Percentiles rank a stretch among this genome's conserved stretches.
These are phyloP conservation scores for Peromyscus eremicus DNA, from an alignment of 2,797 vertebrate species.

Conservation along the genomic window DNA sequence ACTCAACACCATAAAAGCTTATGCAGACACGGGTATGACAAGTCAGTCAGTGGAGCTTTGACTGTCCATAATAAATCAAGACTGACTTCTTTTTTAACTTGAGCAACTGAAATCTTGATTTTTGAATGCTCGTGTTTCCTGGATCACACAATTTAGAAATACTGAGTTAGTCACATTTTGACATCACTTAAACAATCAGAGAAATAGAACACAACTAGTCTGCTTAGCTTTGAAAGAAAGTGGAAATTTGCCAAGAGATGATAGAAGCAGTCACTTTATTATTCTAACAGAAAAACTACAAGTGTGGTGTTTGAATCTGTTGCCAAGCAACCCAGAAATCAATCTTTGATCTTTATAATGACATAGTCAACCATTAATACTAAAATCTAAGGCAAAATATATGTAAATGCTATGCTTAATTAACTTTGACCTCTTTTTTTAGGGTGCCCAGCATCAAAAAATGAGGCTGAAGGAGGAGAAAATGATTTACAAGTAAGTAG, in stretches of 20 bases:
- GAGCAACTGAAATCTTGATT: conserved; percentile 27
- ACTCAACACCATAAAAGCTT: not conserved
- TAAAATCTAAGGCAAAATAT: conserved; percentile 30
- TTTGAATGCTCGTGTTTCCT: not conserved
- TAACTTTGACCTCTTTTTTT: conserved; percentile 69
- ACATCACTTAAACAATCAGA: not conserved
- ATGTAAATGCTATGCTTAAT: conserved; percentile 36
- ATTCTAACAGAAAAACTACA: not conserved
- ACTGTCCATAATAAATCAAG: not conserved
- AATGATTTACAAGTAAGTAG: conserved; percentile 95
- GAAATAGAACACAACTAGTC: not conserved
- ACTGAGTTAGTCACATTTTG: not conserved
- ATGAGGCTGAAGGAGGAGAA: conserved; percentile 92
- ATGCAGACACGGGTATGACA: not conserved
- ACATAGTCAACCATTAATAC: not conserved
- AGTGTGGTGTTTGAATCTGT: not conserved
- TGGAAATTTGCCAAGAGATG: not conserved
- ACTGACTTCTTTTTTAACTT: conserved; percentile 19
- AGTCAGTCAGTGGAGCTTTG: not conserved
- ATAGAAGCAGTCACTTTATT: conserved; percentile 3
- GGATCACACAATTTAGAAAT: conserved; percentile 29
- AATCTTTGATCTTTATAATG: conserved; percentile 32
- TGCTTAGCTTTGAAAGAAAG: conserved; percentile 21
- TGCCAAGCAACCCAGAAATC: conserved; percentile 25
- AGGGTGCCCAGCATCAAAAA: conserved; percentile 92